phyloP scores from a whole-genome alignment of 2,888 invertebrate genomes.

The Torymus auratus region DNA sequence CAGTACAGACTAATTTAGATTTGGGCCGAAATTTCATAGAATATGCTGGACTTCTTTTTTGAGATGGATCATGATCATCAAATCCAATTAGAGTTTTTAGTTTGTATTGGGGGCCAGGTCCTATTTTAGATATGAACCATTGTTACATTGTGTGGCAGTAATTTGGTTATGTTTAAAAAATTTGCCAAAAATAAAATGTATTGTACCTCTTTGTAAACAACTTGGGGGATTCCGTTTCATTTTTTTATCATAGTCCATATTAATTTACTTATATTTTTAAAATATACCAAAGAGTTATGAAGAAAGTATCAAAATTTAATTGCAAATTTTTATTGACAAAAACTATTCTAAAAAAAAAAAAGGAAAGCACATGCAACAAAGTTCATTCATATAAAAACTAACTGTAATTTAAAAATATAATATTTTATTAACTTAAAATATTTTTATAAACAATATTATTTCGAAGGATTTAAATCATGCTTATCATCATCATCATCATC shows the following conservation, averaged over 20 bases:
- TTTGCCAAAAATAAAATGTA: slow-evolving; percentile 5
- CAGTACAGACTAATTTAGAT: slow-evolving; percentile 63
- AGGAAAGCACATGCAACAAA: slow-evolving; percentile 47
- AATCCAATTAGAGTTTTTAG: slow-evolving; percentile 82
- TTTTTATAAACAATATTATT: slow-evolving; percentile 26
- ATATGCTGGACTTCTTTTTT: slow-evolving; percentile 81
- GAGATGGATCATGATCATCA: slow-evolving; percentile 81
- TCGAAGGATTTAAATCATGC: slow-evolving; percentile 35
- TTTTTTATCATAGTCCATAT: slow-evolving; percentile 60
- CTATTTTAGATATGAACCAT: slow-evolving; percentile 70
- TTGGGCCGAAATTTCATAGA: slow-evolving; percentile 78
- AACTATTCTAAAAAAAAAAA: slow-evolving; percentile 38
- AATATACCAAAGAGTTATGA: slow-evolving; percentile 18
- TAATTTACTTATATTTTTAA: slow-evolving; percentile 10
- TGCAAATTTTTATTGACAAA: slow-evolving; percentile 44
- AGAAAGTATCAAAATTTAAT: slow-evolving; percentile 23
- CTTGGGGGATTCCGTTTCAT: slow-evolving; percentile 56
- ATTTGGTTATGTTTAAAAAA: slow-evolving; percentile 30
- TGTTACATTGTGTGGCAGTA: neutral
- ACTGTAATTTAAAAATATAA: slow-evolving; percentile 5
- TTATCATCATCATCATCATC: slow-evolving; percentile 54
- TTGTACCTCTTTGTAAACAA: slow-evolving; percentile 63
- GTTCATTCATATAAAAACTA: slow-evolving; percentile 49
- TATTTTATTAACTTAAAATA: slow-evolving; percentile 30
- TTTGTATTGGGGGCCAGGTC: slow-evolving; percentile 83